Base-by-base conservation (phyloP, 1,140 invertebrate species). In the Telenomus remus region DNA sequence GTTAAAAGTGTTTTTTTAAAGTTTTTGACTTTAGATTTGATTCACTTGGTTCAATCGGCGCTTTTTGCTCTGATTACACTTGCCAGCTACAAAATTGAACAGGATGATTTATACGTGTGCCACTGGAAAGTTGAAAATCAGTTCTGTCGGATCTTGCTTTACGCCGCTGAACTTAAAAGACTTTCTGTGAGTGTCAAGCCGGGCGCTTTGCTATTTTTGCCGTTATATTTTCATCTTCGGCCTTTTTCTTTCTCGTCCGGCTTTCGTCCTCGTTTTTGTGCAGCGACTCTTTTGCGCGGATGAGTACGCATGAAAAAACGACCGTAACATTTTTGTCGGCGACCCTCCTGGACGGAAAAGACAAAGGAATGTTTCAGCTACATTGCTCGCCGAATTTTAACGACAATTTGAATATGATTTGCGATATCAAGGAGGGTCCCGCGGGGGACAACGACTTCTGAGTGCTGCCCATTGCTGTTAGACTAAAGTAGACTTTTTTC, bases 171-270 rank as follows among this genome's bases (percentile, higher is more conserved):
- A 57, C 51, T 57, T 57, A 75, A 68, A 63, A 68, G 63, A 56
- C 56, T 27, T 27, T 27, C 2, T 48, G 60, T 37, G 39, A 66
- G 51, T 63, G 63, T 66, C 63, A 63, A 50, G 53, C 10, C 51
- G 46, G n/a, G 39, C 34, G 56, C 19, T 55, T 61, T 50, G 54
- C 51, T 59, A 59, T 73, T 73, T 73, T 73, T 48, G 55, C 55
- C 55, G 54, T 63, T 71, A 39, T 60, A 59, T 61, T 73, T 73
- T 73, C 60, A 73, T 66, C 70, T 61, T 60, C 42, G 44, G 46
- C 37, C n/a, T 11, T 50, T 71, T 68, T 65, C 47, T 57, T 60
- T 46, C 16, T 6, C 12, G 14, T 19, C 19, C 15, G 9, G n/a
- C 33, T 27, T 35, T 55, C 54, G 12, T 55, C 37, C 13, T 14